Evolutionary conservation across 2,888 invertebrate species (phyloP), one percentile per base, ranked within the genome.

Genomic region (Dermolepida albohirtum): DNA sequence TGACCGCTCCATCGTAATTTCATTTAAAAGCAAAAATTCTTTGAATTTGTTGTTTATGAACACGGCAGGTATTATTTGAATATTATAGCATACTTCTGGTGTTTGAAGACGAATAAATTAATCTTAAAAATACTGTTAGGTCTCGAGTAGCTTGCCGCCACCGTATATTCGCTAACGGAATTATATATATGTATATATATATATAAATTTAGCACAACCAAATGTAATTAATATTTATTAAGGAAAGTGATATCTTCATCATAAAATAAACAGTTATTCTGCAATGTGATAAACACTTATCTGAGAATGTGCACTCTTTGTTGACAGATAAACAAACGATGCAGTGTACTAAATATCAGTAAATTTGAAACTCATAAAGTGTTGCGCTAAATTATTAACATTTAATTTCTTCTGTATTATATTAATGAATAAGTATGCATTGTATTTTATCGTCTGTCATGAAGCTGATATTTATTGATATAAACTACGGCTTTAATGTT

Each of bases 381-480:
- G 59, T 44, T 29, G 44, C 44, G 59, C 44, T 44, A 59, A 59
- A 59, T 59, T 59, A 59, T 59, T 59, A 54, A 54, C 54, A 40
- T 54, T 34, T 54, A 59, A 44, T 44, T 59, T 59, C 27, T 44
- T 27, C 59, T 27, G 29, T 16, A 44, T 29, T 44, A 14, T 27
- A 59, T 44, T 43, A 47, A 29, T 44, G 44, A 59, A 59, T 59
- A 29, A 59, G 16, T 14, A 29, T 29, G 59, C 44, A 44, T 59
- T 59, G 59, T 59, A 44, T 34, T 44, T 27, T 59, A 59, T 59
- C 59, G 12, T 14, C 16, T 16, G 44, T 6, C 10, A 27, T 11
- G 17, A 17, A 17, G 5, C 40, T 7, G 29, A 44, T 22, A 22
- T 16, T 17, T 27, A 50, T 50, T 40, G 40, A 59, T 44, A 41